phyloP scores from a whole-genome alignment of 2,113 vertebrate genomes.

The Heliornis fulica region DNA sequence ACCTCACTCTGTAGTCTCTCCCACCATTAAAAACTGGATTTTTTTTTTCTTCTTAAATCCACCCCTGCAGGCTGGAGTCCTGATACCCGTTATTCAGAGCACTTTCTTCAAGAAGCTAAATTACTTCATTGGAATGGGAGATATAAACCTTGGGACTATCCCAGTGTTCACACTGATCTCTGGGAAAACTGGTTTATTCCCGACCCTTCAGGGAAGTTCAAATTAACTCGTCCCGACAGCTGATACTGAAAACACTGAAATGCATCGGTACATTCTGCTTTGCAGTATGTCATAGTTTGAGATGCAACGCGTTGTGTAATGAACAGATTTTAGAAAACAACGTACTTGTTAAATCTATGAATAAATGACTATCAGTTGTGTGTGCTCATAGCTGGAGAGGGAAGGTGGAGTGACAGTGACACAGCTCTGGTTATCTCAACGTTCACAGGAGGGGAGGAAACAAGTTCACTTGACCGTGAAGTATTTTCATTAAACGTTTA shows the following conservation, averaged over 20 bases:
- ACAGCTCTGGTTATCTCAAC: neutral
- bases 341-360: neutral
- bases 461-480: neutral
- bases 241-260: neutral
- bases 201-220: slow-evolving; percentile 87
- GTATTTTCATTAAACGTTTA: neutral
- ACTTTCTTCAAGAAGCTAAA: slow-evolving; percentile 84
- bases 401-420: neutral
- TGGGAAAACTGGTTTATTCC: slow-evolving; percentile 97
- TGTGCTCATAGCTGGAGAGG: neutral
- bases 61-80: slow-evolving; percentile 88
- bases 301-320: neutral
- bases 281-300: neutral
- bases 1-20: neutral
- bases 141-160: slow-evolving; percentile 92
- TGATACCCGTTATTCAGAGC: slow-evolving; percentile 82
- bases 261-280: neutral
- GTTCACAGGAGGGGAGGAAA: neutral
- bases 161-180: slow-evolving; percentile 84
- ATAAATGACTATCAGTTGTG: neutral
- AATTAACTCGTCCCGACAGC: slow-evolving; percentile 75
- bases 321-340: neutral
- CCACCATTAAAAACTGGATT: neutral
- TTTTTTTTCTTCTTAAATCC: neutral
- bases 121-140: slow-evolving; percentile 95